Conservation (phyloP, 1,140 invertebrate genomes). For the Sesamia nonagrioides region DNA sequence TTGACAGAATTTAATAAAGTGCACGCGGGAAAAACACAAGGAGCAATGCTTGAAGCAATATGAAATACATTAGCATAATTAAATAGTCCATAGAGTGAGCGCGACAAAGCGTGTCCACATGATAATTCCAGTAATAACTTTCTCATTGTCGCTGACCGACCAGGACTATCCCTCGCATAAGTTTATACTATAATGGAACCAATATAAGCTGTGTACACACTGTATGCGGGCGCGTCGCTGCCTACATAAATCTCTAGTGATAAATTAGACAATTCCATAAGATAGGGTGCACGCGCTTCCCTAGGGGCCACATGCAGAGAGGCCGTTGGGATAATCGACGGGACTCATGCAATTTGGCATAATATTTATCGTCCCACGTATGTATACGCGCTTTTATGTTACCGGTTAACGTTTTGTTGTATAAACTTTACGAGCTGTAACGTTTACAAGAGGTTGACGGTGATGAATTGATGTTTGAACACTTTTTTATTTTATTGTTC, state of each 20-base stretch:
- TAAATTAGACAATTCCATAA: conserved; percentile 75
- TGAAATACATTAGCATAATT: conserved; percentile 49
- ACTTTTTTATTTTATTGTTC: conserved; percentile 50
- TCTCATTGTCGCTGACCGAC: conserved; percentile 31
- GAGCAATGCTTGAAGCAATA: conserved; percentile 15
- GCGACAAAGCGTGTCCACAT: conserved; percentile 44
- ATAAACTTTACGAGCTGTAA: conserved; percentile 58
- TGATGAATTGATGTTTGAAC: conserved; percentile 47
- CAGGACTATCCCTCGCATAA: conserved; percentile 46
- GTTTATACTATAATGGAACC: conserved; percentile 46
- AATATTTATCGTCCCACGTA: conserved; percentile 46
- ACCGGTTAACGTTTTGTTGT: conserved; percentile 59
- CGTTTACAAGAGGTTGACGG: conserved; percentile 36
- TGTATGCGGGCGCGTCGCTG: conserved; percentile 60
- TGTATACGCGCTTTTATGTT: conserved; percentile 32
- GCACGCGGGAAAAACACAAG: conserved; percentile 34
- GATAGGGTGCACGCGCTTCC: conserved; percentile 66
- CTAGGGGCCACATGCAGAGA: conserved; percentile 56
- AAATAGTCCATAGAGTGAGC: conserved; percentile 20
- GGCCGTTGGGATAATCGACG: conserved; percentile 59
- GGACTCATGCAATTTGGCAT: conserved; percentile 59
- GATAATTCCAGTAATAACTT: conserved; percentile 50
- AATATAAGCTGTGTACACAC: conserved; percentile 48
- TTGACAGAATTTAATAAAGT: conserved; percentile 46
- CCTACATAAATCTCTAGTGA: conserved; percentile 71